Evolutionary conservation across 2,888 invertebrate genomes (phyloP), one percentile per base, ranked within the genome.

Genomic region (Acleris literana): DNA sequence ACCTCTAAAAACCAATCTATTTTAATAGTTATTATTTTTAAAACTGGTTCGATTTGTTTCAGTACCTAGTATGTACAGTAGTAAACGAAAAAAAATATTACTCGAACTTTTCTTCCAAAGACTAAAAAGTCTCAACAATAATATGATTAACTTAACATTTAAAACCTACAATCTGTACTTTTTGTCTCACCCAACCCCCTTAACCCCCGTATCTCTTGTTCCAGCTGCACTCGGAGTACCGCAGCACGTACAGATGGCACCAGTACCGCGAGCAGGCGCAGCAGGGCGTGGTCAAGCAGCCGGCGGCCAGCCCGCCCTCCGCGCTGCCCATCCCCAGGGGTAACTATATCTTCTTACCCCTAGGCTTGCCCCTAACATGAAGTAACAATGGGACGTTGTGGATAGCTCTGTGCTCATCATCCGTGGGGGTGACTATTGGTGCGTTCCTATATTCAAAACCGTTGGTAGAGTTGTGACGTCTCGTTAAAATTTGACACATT

Each of bases 241-340:
- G 97, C 94, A 97, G 97, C 95, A 97, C 97, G 81, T 97, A 97
- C 94, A 95, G 97, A 95, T 97, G 97, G 97, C 97, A 97, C 95
- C 97, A 97, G 92, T 96, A 96, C 94, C 96, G 96, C 81, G 95
- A 96, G 71, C 93, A 94, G 87, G 95, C 96, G 71, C 93, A 94
- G 87, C 96, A 94, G 83, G 95, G 96, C 72, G 94, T 94, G 90
- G 96, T 94, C 87, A 92, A 95, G 94, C 92, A 95, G 94, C 92
- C 95, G 76, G 88, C 94, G 83, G 82, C 95, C 93, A 81, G 93
- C 78, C 85, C 94, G 29, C 93, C 93, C 75, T 77, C 83, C 58
- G 84, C 82, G 33, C 74, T 78, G 72, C 85, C 88, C 57, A 81
- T 88, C 71, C 77, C 85, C 72, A 81, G 87, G 73, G 90, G 90